These are phyloP conservation scores for Cyprinodon variegatus DNA, from an alignment of 2,113 vertebrate species.

Conservation along the genomic window DNA sequence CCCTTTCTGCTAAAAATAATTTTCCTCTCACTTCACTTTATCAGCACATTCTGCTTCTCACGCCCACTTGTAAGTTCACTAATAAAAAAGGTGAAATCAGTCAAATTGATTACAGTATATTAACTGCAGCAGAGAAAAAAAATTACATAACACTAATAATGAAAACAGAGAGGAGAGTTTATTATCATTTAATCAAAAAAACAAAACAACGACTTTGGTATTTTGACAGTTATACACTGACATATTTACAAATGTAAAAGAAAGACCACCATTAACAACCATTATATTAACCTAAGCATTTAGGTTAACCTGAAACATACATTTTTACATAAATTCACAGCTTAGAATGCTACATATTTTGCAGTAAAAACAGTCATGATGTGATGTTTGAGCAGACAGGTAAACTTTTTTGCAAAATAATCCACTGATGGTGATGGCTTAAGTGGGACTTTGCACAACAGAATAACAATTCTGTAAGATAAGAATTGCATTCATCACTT, in stretches of 20 bases:
- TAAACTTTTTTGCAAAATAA: not conserved
- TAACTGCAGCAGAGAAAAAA: not conserved
- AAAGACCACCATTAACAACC: not conserved
- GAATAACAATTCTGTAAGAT: too few relatives aligned
- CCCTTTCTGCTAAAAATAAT: too few relatives aligned
- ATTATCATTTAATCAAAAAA: not conserved
- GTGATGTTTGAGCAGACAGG: not conserved
- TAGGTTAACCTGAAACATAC: not conserved
- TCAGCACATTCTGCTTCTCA: not conserved
- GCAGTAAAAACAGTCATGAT: not conserved
- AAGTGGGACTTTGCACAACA: too few relatives aligned
- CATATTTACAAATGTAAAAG: not conserved
- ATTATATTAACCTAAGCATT: not conserved
- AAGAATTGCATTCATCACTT: too few relatives aligned
- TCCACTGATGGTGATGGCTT: not conserved
- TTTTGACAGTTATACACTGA: not conserved
- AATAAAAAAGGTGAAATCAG: not conserved
- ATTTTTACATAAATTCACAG: conserved; percentile 20
- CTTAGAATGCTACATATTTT: conserved; percentile 20
- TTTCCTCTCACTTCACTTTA: too few relatives aligned
- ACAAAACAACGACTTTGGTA: not conserved
- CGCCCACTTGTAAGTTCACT: not conserved
- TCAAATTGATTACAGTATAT: not conserved
- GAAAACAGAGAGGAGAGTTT: not conserved
- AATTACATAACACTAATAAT: not conserved